Evolutionary conservation across 2,113 vertebrate species (phyloP), one percentile per base, ranked within the genome.

Genomic region (Osmerus eperlanus): DNA sequence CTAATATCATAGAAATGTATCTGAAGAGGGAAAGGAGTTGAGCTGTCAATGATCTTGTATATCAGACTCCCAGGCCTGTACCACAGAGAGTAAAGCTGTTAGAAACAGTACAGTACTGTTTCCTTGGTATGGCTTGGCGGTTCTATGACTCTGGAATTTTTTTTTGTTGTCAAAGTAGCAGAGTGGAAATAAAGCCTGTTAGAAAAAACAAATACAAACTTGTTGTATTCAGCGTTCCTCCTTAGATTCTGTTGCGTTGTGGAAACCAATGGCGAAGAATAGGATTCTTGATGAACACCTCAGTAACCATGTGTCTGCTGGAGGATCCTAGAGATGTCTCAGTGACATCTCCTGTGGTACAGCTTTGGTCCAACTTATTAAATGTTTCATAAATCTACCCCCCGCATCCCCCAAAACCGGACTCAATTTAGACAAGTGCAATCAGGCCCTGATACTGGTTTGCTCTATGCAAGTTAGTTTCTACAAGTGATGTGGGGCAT

Each of bases 361-460:
- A 67, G 76, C 81, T 92, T 93, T 92, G 92, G 92, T 92, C 91
- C 90, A 78, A 82, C 77, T 81, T 85, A 81, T 83, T 68, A 23
- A 23, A 83, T 55, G 75, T 81, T 82, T 58, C 68, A 67, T 19
- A 52, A 80, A 41, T 64, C 66, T 55, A 65, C 23, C 21, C 72
- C 65, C 67, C 67, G 18, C 52, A 67, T 75, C 81, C 28, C 2
- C 25, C 59, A 25, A 69, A 60, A 36, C 56, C 68, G 19, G 32
- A 77, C 58, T 69, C 65, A 71, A 65, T 41, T 67, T 77, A 59
- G 84, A 78, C 72, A 86, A 91, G 87, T 92, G 89, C 90, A 92
- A 91, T 86, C 76, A 84, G 87, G 83, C 79, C 32, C 76, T 82
- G 73, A 74, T 69, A 80, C 81, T 84, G 76, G 76, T 87, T 70